phyloP scores from a whole-genome alignment of 2,113 vertebrate genomes.

The Sceloporus tristichus region DNA sequence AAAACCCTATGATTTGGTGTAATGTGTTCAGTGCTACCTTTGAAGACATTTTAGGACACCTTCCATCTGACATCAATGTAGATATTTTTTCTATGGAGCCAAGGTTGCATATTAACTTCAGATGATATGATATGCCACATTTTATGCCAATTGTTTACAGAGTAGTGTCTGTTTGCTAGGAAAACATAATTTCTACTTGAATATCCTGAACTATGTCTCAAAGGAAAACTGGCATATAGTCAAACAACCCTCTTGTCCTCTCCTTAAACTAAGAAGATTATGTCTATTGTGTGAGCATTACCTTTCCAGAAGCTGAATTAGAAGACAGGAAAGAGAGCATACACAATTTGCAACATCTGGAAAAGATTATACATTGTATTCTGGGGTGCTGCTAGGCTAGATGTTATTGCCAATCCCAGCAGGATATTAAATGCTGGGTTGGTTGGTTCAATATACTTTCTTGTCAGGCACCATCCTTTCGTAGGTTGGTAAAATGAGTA shows the following conservation, averaged over 20 bases:
- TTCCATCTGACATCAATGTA: conserved; percentile 21
- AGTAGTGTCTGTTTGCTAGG: not conserved
- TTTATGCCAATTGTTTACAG: not conserved
- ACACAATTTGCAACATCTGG: not conserved
- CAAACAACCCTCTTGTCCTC: not conserved
- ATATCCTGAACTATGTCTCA: not conserved
- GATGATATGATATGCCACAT: not conserved
- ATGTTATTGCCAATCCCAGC: not conserved
- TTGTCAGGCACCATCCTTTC: too few species aligned
- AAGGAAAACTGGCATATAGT: not conserved
- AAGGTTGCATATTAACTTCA: conserved; percentile 31
- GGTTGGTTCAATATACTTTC: not conserved
- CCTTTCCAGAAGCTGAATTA: not conserved
- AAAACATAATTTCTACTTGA: not conserved
- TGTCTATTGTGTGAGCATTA: not conserved
- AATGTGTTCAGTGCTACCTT: not conserved
- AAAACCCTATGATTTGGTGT: not conserved
- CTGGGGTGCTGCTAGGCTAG: not conserved
- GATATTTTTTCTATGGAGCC: conserved; percentile 4
- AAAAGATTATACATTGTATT: too few species aligned
- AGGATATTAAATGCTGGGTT: too few species aligned
- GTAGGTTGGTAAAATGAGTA: too few species aligned
- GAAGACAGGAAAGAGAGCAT: not conserved
- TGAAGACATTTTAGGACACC: not conserved
- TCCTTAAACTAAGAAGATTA: not conserved